These are phyloP conservation scores for Sceloporus tristichus DNA, from an alignment of 2,113 vertebrate species.

Conservation along the genomic window DNA sequence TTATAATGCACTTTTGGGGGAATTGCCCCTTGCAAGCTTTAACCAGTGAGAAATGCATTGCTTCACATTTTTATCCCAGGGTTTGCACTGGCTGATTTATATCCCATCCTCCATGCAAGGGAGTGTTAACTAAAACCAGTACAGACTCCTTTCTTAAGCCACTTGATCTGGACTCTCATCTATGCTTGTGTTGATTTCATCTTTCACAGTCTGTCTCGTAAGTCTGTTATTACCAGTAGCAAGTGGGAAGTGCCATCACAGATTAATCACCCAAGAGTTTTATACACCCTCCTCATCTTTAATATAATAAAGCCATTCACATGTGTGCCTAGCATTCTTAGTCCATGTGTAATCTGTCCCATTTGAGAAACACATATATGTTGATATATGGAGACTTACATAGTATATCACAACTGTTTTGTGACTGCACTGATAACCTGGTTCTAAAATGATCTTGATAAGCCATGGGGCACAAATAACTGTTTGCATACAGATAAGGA, in stretches of 20 bases:
- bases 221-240: not conserved
- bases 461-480: not conserved
- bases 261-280: not conserved
- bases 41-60: not conserved
- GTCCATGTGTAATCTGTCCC: not conserved
- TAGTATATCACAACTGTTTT: too few relatives aligned
- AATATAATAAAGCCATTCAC: not conserved
- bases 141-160: not conserved
- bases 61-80: not conserved
- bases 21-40: not conserved
- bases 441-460: too few relatives aligned
- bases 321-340: not conserved
- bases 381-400: not conserved
- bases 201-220: not conserved
- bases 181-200: not conserved
- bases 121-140: not conserved
- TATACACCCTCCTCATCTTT: not conserved
- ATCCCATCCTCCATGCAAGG: not conserved
- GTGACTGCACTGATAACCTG: too few relatives aligned
- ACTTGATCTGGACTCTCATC: not conserved
- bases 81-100: not conserved
- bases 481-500: not conserved
- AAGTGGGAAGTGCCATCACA: not conserved
- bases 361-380: not conserved
- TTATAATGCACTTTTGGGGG: not conserved